Conservation (phyloP, 2,888 invertebrate genomes). For the Amphipyra berbera region DNA sequence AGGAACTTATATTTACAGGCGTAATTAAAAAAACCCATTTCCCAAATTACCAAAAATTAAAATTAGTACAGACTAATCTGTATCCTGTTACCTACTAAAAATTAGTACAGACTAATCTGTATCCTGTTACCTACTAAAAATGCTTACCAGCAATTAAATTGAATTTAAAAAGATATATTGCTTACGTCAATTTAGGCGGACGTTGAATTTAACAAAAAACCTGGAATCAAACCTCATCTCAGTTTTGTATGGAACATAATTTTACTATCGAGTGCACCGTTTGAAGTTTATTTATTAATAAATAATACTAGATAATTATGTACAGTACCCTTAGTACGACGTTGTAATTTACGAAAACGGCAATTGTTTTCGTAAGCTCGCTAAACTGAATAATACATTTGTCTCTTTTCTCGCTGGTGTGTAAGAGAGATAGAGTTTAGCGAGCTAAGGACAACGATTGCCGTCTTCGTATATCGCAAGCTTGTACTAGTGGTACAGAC, state of each 20-base stretch:
- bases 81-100: slow-evolving; percentile 39
- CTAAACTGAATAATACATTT: no score
- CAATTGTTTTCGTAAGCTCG: no score
- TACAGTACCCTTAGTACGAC: no score
- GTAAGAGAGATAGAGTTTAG: no score
- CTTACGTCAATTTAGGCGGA: slow-evolving; percentile 81
- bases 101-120: slow-evolving; percentile 54
- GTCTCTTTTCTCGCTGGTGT: no score
- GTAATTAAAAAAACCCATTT: slow-evolving; percentile 55
- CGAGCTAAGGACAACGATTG: no score
- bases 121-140: slow-evolving; percentile 42
- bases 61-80: slow-evolving; percentile 53
- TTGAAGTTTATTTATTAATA: slow-evolving; percentile 28
- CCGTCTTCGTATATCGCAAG: no score
- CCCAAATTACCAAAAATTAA: slow-evolving; percentile 43
- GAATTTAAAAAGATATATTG: slow-evolving; percentile 68
- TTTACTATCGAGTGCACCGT: slow-evolving; percentile 35
- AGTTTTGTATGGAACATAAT: slow-evolving; percentile 46
- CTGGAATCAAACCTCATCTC: slow-evolving; percentile 31
- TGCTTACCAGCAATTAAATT: slow-evolving; percentile 51
- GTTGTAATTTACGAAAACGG: no score
- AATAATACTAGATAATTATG: slow-evolving; percentile 56
- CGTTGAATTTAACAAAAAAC: slow-evolving; percentile 49
- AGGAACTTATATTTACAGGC: slow-evolving; percentile 51
- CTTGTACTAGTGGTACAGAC: no score